These are phyloP conservation scores for Phortica magna DNA, from an alignment of 2,888 invertebrate genomes.

Conservation along the genomic window DNA sequence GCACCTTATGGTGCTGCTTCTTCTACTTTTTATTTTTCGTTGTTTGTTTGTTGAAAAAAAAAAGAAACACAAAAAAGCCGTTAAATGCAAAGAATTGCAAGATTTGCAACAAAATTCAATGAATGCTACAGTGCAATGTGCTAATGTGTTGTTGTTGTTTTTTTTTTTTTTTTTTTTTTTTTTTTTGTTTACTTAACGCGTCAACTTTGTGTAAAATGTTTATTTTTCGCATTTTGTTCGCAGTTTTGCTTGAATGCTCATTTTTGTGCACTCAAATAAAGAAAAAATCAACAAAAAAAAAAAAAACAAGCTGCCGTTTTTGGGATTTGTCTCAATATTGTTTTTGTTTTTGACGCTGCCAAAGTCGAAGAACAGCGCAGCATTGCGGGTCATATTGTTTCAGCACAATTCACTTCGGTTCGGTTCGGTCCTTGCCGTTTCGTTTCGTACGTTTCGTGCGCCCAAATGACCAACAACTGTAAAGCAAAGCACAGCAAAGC, in stretches of 20 bases:
- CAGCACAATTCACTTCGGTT: too few relatives aligned
- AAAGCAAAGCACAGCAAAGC: too few relatives aligned
- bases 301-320: slow-evolving; percentile 26
- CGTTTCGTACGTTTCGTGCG: too few relatives aligned
- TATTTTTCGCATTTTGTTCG: background rate
- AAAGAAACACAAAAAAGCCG: background rate
- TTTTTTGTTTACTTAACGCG: background rate
- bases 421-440: too few relatives aligned
- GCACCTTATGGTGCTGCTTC: background rate
- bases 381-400: too few relatives aligned
- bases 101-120: background rate
- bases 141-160: background rate
- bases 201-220: background rate
- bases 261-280: background rate
- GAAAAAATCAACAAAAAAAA: background rate
- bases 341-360: too few relatives aligned
- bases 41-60: background rate
- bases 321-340: slow-evolving; percentile 17
- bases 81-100: background rate
- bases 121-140: slow-evolving; percentile 5
- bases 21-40: background rate
- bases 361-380: too few relatives aligned
- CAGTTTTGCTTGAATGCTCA: background rate
- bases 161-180: background rate
- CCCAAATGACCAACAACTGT: too few relatives aligned